A percentile compares a stretch with the other conserved stretches of the same genome.
These are phyloP conservation scores for Propsilocerus akamusi DNA, from an alignment of 1,140 invertebrate species.

Conservation along the genomic window DNA sequence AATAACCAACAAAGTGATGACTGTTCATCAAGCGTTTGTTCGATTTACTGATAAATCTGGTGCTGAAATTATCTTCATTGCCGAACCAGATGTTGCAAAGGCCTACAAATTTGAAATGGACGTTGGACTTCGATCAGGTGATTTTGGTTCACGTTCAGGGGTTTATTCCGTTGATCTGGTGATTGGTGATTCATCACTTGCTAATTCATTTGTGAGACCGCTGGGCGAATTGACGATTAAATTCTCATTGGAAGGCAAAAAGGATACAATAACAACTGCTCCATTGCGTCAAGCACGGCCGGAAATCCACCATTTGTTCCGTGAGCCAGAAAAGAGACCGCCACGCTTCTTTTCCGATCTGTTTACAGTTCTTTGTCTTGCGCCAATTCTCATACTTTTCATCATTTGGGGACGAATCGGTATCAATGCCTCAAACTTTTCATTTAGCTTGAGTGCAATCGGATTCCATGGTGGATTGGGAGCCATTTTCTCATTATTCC, in stretches of 20 bases:
- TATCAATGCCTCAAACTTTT: slow-evolving; percentile 75
- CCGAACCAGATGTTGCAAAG: slow-evolving; percentile 65
- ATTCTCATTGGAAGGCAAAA: slow-evolving; percentile 32
- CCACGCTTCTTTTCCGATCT: slow-evolving; percentile 70
- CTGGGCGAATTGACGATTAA: slow-evolving; percentile 59
- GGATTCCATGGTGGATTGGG: slow-evolving; percentile 73
- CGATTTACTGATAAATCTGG: slow-evolving; percentile 45
- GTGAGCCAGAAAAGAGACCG: slow-evolving; percentile 79
- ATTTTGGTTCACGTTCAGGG: slow-evolving; percentile 61
- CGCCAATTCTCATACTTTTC: slow-evolving; percentile 70
- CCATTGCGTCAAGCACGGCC: slow-evolving; percentile 39
- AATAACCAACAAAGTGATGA: slow-evolving; percentile 39
- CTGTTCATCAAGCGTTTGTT: slow-evolving; percentile 86
- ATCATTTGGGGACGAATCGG: slow-evolving; percentile 76
- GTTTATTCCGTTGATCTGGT: slow-evolving; percentile 69
- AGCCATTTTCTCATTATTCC: slow-evolving; percentile 75
- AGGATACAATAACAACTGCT: slow-evolving; percentile 4
- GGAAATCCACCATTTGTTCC: slow-evolving; percentile 86
- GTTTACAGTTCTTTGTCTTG: slow-evolving; percentile 67
- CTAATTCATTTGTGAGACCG: slow-evolving; percentile 76
- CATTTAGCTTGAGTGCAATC: slow-evolving; percentile 55
- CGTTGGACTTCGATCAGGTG: slow-evolving; percentile 56
- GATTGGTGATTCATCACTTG: slow-evolving; percentile 75
- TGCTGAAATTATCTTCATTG: slow-evolving; percentile 82
- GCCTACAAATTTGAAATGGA: slow-evolving; percentile 85